Percentiles rank a stretch among this genome's conserved stretches.
phyloP scores from a whole-genome alignment of 2,888 invertebrate species.

The Oscheius sp. region DNA sequence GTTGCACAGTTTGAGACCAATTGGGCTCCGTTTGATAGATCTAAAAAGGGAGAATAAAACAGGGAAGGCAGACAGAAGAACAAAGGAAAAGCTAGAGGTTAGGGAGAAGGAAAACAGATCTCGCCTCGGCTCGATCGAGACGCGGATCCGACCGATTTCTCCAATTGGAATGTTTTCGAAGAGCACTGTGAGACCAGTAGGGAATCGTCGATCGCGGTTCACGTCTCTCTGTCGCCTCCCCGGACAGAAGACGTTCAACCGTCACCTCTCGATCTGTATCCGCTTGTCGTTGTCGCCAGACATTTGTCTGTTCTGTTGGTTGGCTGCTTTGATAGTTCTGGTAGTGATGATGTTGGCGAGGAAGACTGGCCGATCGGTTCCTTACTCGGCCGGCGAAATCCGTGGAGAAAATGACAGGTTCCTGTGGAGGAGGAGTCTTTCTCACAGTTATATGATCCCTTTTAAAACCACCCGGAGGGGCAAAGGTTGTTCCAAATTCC shows the following conservation, averaged over 20 bases:
- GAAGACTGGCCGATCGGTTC: slow-evolving; percentile 35
- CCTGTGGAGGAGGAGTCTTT: slow-evolving; percentile 31
- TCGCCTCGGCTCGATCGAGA: slow-evolving; percentile 47
- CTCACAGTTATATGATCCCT: slow-evolving; percentile 54
- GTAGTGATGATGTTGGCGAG: not conserved
- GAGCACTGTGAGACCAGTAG: slow-evolving; percentile 52
- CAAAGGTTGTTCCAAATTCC: slow-evolving; percentile 60
- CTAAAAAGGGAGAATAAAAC: slow-evolving; percentile 36
- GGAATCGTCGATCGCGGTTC: slow-evolving; percentile 46
- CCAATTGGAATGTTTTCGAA: slow-evolving; percentile 58
- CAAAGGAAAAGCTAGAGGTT: slow-evolving; percentile 3
- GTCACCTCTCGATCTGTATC: slow-evolving; percentile 50
- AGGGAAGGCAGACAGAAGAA: slow-evolving; percentile 4
- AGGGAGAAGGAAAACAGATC: slow-evolving; percentile 1
- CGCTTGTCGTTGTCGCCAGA: slow-evolving; percentile 41
- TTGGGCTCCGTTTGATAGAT: slow-evolving; percentile 64
- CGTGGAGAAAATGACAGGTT: slow-evolving; percentile 46
- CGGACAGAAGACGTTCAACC: slow-evolving; percentile 60
- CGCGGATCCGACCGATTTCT: slow-evolving; percentile 54
- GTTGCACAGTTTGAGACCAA: slow-evolving; percentile 63
- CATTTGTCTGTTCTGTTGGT: slow-evolving; percentile 51
- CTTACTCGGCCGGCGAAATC: slow-evolving; percentile 32
- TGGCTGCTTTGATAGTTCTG: slow-evolving; percentile 35
- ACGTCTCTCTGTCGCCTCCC: slow-evolving; percentile 51
- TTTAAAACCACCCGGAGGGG: slow-evolving; percentile 61